These are phyloP conservation scores for Sylvia borin DNA, from an alignment of 2,797 vertebrate species.

Conservation along the genomic window DNA sequence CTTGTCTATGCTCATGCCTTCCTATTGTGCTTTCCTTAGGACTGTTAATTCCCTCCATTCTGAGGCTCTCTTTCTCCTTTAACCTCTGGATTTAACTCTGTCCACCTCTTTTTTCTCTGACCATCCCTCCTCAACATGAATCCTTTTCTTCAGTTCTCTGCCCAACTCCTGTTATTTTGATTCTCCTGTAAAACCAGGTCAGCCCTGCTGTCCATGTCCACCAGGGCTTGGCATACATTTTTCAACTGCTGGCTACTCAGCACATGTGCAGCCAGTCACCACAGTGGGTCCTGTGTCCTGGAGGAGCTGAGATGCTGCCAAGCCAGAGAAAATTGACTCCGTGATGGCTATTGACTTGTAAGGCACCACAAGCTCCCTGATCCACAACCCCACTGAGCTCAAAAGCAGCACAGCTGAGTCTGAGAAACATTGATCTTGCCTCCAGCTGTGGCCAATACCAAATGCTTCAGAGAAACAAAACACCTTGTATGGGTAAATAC, in stretches of 20 bases:
- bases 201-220: neutral
- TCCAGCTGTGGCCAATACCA: conserved; percentile 5
- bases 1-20: neutral
- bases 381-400: neutral
- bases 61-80: neutral
- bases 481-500: neutral
- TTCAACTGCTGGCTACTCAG: neutral
- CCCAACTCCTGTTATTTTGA: neutral
- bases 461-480: neutral
- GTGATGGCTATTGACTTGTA: neutral
- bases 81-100: neutral
- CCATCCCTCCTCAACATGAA: fast-evolving
- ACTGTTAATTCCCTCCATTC: neutral
- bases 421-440: conserved; percentile 22
- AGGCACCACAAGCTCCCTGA: neutral
- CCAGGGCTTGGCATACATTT: neutral
- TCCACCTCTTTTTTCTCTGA: neutral
- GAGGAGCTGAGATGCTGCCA: neutral
- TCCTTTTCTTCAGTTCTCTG: neutral
- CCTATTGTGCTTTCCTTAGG: neutral
- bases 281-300: neutral
- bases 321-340: neutral
- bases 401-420: neutral
- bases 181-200: neutral
- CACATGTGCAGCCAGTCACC: neutral